A percentile compares a stretch with the other conserved stretches of the same genome.
These are phyloP conservation scores for Panorpa germanica DNA, from an alignment of 2,888 invertebrate genomes.

Conservation along the genomic window DNA sequence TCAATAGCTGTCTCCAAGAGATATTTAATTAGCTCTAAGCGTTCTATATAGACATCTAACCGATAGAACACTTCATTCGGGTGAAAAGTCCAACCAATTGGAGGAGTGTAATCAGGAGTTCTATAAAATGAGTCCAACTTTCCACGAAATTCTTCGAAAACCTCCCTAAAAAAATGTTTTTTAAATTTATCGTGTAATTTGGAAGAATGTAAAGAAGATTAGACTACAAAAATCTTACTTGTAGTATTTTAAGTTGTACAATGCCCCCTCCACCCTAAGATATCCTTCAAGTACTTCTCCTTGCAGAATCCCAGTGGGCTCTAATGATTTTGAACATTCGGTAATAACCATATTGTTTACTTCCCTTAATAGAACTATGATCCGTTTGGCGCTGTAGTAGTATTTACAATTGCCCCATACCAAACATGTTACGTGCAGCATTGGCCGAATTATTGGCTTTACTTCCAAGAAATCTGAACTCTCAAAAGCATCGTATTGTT, in stretches of 20 bases:
- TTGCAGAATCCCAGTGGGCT: conserved; percentile 67
- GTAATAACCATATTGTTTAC: conserved; percentile 66
- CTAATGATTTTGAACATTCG: conserved; percentile 49
- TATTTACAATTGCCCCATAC: conserved; percentile 73
- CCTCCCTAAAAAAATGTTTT: conserved; percentile 17
- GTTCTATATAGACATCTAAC: conserved; percentile 37
- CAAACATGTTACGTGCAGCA: conserved; percentile 64
- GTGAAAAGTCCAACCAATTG: conserved; percentile 58
- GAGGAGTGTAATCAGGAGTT: conserved; percentile 32
- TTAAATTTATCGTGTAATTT: conserved; percentile 7
- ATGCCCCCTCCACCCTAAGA: conserved; percentile 32
- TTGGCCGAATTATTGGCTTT: conserved; percentile 34
- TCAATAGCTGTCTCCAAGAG: conserved; percentile 63
- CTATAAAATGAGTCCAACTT: no score
- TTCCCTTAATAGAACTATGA: conserved; percentile 55
- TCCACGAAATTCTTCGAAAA: conserved; percentile 28
- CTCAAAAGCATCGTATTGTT: conserved; percentile 52
- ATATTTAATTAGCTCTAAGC: conserved; percentile 42
- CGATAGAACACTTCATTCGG: conserved; percentile 49
- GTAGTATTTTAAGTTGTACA: conserved; percentile 31
- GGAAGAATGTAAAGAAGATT: conserved; percentile 3
- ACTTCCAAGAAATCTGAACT: conserved; percentile 46
- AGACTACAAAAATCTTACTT: conserved; percentile 27
- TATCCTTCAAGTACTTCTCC: conserved; percentile 64
- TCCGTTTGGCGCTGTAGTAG: conserved; percentile 42